phyloP scores from a whole-genome alignment of 2,888 invertebrate genomes.

The Scelioninae gen. 2 region DNA sequence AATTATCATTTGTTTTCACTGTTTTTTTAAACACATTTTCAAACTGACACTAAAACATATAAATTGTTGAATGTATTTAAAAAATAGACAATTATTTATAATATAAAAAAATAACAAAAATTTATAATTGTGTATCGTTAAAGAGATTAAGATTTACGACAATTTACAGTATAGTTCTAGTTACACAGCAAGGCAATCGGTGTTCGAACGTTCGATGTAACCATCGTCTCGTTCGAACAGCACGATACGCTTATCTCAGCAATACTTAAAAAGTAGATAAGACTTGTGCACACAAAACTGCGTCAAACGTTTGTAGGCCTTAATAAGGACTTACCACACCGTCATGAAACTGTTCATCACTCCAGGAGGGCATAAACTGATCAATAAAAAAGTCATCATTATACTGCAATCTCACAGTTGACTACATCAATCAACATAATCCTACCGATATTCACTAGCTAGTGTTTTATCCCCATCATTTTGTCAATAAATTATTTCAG shows the following conservation, averaged over 20 bases:
- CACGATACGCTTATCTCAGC: constrained; percentile 33
- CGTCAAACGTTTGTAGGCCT: constrained; percentile 71
- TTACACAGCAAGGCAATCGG: constrained; percentile 10
- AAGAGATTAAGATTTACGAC: too few species aligned
- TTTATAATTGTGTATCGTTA: too few species aligned
- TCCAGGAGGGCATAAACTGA: constrained; percentile 90
- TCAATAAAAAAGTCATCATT: constrained; percentile 78
- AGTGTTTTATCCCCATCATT: constrained; percentile 6
- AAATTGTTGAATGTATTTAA: too few species aligned
- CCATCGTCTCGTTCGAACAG: constrained; percentile 1
- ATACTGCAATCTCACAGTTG: constrained; percentile 62
- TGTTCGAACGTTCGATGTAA: constrained; percentile 6
- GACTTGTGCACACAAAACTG: constrained; percentile 76
- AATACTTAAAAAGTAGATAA: constrained; percentile 61
- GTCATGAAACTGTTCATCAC: constrained; percentile 92
- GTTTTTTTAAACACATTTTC: too few species aligned
- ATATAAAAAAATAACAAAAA: too few species aligned
- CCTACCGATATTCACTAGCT: constrained; percentile 29
- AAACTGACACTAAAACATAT: too few species aligned
- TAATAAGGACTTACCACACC: constrained; percentile 85
- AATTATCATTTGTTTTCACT: too few species aligned
- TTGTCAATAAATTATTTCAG: constrained; percentile 62
- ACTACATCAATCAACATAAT: constrained; percentile 48
- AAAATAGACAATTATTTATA: too few species aligned
- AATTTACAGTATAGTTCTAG: background rate